Base-by-base conservation (phyloP, 1,140 invertebrate species). In the Orius laevigatus region DNA sequence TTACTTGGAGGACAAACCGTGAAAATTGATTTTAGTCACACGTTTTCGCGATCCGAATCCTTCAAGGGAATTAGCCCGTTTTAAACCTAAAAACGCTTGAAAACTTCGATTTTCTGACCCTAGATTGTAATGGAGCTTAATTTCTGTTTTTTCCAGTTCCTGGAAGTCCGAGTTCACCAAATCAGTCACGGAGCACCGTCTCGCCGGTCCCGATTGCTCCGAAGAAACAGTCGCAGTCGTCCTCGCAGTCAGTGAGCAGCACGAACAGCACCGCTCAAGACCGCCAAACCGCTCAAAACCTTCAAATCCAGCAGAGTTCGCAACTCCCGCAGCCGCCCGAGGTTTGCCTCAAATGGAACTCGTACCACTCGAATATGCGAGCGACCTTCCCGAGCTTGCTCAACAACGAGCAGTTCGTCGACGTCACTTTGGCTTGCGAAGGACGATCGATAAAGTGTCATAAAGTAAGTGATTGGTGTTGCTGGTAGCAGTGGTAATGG, bases 341-440 rank as follows among this genome's bases (percentile, higher is more conserved):
- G 44, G 49, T 89, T 56, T 87, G 86, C 62, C 75, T 89, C 41
- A 73, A 84, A 63, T 92, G 87, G 87, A 89, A 90, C 63, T 84
- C 82, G 59, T 86, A 85, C 63, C 80, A 85, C 58, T 79, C 78
- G 32, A 87, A 85, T 61, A 73, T 88, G 66, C 79, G 84, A 62
- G 78, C 75, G 33, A 71, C 71, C 49, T 84, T 87, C 60, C 81
- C 83, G 11, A 78, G 83, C 19, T 69, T 92, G 2, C 65, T 88
- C 20, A 77, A 79, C 12, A 78, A 78, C 11, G 83, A 90, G 62
- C 76, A 85, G 58, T 90, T 90, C 58, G 84, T 88, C 1, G 88
- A 91, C 62, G 85, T 90, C 11, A 91, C 87, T 5, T 62, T 91
- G 34, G 85, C 86, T 10, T 90, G 86, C 60, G 87, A 91, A 61